Conservation (phyloP, 2,113 vertebrate species). For the Ptilonorhynchus violaceus region DNA sequence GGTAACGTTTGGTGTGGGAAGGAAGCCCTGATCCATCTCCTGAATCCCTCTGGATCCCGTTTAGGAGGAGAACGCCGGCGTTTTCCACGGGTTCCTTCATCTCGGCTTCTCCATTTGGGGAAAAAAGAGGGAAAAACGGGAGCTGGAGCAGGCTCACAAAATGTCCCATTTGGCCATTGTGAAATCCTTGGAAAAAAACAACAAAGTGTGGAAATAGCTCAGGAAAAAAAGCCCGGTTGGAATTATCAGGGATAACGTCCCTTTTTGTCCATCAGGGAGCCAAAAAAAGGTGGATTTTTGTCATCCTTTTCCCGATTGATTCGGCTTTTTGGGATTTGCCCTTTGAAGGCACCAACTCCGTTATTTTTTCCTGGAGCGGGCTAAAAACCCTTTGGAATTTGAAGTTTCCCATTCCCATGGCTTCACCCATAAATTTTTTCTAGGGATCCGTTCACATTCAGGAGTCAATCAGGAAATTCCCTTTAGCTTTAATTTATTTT, state of each 20-base stretch:
- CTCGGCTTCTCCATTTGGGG: background rate
- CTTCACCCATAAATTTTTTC: background rate
- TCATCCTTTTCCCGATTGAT: background rate
- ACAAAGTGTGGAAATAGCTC: background rate
- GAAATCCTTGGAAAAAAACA: background rate
- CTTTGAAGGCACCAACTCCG: background rate
- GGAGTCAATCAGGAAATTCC: background rate
- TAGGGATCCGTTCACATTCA: background rate
- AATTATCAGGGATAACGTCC: background rate
- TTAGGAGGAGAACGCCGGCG: background rate
- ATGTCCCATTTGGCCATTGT: background rate
- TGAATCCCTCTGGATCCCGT: background rate
- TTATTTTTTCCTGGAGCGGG: background rate
- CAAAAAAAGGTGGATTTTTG: background rate
- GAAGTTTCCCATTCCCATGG: background rate
- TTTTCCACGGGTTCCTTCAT: background rate
- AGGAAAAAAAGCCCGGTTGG: background rate
- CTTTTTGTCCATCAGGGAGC: background rate
- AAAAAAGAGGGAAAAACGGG: background rate
- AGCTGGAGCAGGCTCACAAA: background rate
- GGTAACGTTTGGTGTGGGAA: conserved; percentile 39
- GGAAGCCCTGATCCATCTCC: background rate
- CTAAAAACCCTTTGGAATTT: background rate
- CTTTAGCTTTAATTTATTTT: background rate
- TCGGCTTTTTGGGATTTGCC: background rate